These are phyloP conservation scores for Digitonthophagus gazella DNA, from an alignment of 2,888 invertebrate genomes.

Conservation along the genomic window DNA sequence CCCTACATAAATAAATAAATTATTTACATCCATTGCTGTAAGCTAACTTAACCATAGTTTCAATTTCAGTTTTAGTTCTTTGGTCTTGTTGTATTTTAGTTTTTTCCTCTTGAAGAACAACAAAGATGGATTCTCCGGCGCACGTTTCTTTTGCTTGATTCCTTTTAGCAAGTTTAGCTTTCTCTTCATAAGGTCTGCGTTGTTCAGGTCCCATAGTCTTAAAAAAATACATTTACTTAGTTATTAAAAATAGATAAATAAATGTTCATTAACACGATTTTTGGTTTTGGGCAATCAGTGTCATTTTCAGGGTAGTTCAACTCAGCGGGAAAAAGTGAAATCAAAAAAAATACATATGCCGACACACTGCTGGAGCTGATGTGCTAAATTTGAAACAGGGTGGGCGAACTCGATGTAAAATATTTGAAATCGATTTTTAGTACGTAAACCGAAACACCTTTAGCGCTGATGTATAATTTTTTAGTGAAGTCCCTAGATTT, in stretches of 20 bases:
- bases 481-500: too few relatives aligned
- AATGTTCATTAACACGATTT: not conserved
- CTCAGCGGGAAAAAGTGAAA: too few relatives aligned
- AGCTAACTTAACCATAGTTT: constrained; percentile 22
- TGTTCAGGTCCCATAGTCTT: constrained; percentile 32
- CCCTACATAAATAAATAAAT: not conserved
- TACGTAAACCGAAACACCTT: too few relatives aligned
- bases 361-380: too few relatives aligned
- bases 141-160: constrained; percentile 40
- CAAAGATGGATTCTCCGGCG: constrained; percentile 37
- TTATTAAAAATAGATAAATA: not conserved
- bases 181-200: constrained; percentile 37
- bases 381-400: too few relatives aligned
- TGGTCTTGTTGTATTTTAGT: constrained; percentile 8
- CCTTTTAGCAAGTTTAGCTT: constrained; percentile 38
- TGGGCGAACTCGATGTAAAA: too few relatives aligned
- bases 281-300: not conserved
- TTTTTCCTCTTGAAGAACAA: constrained; percentile 33
- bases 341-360: too few relatives aligned
- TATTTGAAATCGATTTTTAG: too few relatives aligned
- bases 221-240: not conserved
- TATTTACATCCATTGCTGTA: constrained; percentile 19
- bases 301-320: too few relatives aligned
- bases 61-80: constrained; percentile 25
- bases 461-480: too few relatives aligned